phyloP scores from a whole-genome alignment of 1,140 invertebrate species.

The Drosophila insularis region DNA sequence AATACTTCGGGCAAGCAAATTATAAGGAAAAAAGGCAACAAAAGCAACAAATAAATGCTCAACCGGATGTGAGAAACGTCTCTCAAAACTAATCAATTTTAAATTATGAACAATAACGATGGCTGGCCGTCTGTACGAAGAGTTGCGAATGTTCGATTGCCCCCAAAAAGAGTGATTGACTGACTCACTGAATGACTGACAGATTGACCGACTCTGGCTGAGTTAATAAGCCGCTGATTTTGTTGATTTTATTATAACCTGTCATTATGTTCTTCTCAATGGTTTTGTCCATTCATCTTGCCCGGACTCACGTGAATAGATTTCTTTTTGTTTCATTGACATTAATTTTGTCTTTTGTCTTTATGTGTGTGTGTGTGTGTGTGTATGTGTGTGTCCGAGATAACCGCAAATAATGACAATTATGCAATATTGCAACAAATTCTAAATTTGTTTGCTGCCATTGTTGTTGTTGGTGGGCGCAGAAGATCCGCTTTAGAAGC shows the following conservation, averaged over 20 bases:
- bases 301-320: slow-evolving; percentile 55
- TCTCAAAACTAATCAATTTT: slow-evolving; percentile 67
- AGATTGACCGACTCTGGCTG: slow-evolving; percentile 24
- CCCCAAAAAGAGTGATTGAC: slow-evolving; percentile 44
- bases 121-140: neutral
- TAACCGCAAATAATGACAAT: slow-evolving; percentile 41
- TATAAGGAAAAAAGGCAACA: slow-evolving; percentile 12
- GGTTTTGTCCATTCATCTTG: slow-evolving; percentile 24
- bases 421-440: slow-evolving; percentile 60
- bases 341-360: slow-evolving; percentile 62
- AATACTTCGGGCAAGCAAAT: neutral
- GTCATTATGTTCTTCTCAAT: slow-evolving; percentile 45
- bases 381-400: neutral
- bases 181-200: slow-evolving; percentile 28
- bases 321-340: slow-evolving; percentile 68
- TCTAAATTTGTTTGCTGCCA: neutral
- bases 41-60: slow-evolving; percentile 25
- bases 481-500: slow-evolving; percentile 54
- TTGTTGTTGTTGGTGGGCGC: slow-evolving; percentile 55
- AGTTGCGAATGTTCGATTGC: slow-evolving; percentile 20
- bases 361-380: slow-evolving; percentile 2
- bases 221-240: slow-evolving; percentile 39
- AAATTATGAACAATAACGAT: slow-evolving; percentile 65
- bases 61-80: slow-evolving; percentile 60
- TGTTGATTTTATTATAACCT: slow-evolving; percentile 24